These are phyloP conservation scores for Clarias magur DNA, from an alignment of 2,113 vertebrate species.

Conservation along the genomic window DNA sequence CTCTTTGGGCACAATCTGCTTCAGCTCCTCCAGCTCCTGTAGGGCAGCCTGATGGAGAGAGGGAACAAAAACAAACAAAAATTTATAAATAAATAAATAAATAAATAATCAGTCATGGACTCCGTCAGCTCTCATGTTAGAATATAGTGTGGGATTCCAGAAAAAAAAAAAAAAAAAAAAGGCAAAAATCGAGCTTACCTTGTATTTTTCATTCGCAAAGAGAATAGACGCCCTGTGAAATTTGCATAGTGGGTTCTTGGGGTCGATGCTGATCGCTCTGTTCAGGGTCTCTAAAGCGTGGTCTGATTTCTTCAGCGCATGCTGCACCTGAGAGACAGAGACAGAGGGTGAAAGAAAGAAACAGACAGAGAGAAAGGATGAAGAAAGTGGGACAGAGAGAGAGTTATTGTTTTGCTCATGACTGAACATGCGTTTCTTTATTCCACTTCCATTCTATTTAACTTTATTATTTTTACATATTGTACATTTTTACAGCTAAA, in stretches of 20 bases:
- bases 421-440: no score
- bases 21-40: conserved; percentile 97
- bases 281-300: conserved; percentile 95
- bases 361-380: neutral
- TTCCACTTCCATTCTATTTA: no score
- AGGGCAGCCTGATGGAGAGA: conserved; percentile 83
- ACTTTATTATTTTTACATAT: no score
- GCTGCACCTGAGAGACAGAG: conserved; percentile 84
- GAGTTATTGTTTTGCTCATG: no score
- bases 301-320: conserved; percentile 95
- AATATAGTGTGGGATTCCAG: neutral
- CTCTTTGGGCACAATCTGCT: conserved; percentile 99
- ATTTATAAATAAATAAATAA: no score
- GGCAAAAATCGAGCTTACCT: conserved; percentile 72
- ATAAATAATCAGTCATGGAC: neutral
- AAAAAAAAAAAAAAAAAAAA: neutral
- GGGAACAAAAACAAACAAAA: neutral
- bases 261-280: conserved; percentile 93
- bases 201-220: conserved; percentile 98
- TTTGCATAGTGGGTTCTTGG: conserved; percentile 98
- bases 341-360: neutral
- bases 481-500: no score
- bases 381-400: neutral
- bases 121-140: neutral
- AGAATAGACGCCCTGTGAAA: conserved; percentile 97